Evolutionary conservation across 2,113 vertebrate species (phyloP), one percentile per base, ranked within the genome.

Genomic region (Aegithalos caudatus): DNA sequence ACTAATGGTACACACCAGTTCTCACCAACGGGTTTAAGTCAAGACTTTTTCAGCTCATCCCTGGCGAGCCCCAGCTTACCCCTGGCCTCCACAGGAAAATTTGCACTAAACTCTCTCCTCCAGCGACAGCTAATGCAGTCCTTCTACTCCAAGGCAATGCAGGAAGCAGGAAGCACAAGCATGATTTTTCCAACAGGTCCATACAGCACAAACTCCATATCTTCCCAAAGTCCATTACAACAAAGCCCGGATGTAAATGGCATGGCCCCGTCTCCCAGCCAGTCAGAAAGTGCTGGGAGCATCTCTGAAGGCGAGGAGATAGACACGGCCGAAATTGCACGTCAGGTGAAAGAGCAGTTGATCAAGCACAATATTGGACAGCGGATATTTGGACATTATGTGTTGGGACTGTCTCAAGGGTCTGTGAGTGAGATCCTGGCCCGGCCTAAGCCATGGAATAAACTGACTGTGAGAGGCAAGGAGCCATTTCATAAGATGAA

Each of bases 311-410:
- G 99, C 62, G 99, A 99, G 98, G 99, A 99, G 94, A 99, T 99
- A 98, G 99, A 99, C 98, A 99, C 99, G 8, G 98, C 98, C 20
- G 99, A 99, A 97, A 99, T 99, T 84, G 99, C 99, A 85, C 98
- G 99, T 54, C 99, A 99, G 98, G 99, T 99, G 97, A 99, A 99
- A 98, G 99, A 99, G 98, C 99, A 99, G 95, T 98, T 99, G 97
- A 99, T 99, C 98, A 99, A 99, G 98, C 99, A 99, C 98, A 99
- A 99, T 98, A 99, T 99, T 21, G 99, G 99, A 83, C 99, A 99
- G 98, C 99, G 99, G 70, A 99, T 99, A 94, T 99, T 99, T 81
- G 99, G 99, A 98, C 99, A 99, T 96, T 99, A 99, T 54, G 99
- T 99, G 97, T 98, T 99, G 98, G 99, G 99, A 97, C 98, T 99